Base-by-base conservation (phyloP, 2,888 invertebrate genomes). In the Kryphioiulus occultus region DNA sequence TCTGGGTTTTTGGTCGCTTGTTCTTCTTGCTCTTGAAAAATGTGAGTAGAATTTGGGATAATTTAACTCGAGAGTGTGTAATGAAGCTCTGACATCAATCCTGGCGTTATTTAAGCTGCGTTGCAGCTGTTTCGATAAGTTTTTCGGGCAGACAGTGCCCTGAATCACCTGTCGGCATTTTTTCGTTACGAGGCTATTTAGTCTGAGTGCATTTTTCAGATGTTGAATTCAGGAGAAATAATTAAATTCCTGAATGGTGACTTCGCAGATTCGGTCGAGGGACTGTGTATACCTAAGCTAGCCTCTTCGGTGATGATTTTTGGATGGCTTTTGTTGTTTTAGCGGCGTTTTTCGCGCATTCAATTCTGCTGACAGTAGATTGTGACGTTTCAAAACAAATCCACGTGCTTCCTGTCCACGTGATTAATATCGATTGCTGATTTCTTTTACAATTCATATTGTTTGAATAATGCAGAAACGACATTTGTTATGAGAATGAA, bases 341-440 rank as follows among this genome's bases (percentile, higher is more conserved):
- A 0, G 59, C 22, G 22, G 0, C 12, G 44, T 4, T 44, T 44
- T 44, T 1, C 12, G 15, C 1, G 59, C 59, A 9, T 68, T 22
- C 9, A 22, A 68, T n/a, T 3, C 59, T 9, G 22, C 59, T 68
- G 59, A 68, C 22, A 0, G 22, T 22, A 3, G 0, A 9, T 26
- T 22, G 10, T 68, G 59, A 68, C 59, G 59, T 68, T 68, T 68
- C 22, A 68, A 68, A 68, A 68, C 59, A 68, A 68, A 68, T 68
- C 59, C 59, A 68, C 59, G 59, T 68, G 59, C 22, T 9, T 26
- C 10, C 22, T 22, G 22, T 53, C 19, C 53, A 53, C n/a, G 17
- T 53, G n/a, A 12, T 35, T 35, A 35, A 35, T 35, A 35, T 35
- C 7, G 7, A 35, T 35, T 35, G 2, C 3, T 35, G 35, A 35